A percentile compares a stretch with the other conserved stretches of the same genome.
These are phyloP conservation scores for Boloria euphrosyne DNA, from an alignment of 2,888 invertebrate genomes.

Conservation along the genomic window DNA sequence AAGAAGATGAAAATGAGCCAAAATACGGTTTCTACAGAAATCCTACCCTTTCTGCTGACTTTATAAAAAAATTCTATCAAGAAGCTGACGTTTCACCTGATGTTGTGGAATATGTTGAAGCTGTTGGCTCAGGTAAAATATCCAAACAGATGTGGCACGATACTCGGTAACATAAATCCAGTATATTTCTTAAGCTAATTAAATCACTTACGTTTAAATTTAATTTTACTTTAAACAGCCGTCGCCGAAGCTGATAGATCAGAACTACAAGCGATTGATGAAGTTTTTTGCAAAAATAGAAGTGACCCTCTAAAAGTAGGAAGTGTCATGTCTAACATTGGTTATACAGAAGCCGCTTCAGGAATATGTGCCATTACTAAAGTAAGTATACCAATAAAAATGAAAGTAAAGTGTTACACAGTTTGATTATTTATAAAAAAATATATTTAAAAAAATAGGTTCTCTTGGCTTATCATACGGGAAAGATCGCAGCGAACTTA, in stretches of 20 bases:
- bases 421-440: neutral
- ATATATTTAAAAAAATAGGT: slow-evolving; percentile 53
- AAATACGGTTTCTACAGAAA: too few relatives aligned
- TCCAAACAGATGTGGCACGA: too few relatives aligned
- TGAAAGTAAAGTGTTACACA: too few relatives aligned
- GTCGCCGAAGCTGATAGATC: slow-evolving; percentile 84
- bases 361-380: slow-evolving; percentile 83
- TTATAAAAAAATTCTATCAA: too few relatives aligned
- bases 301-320: slow-evolving; percentile 83
- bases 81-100: too few relatives aligned
- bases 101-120: too few relatives aligned
- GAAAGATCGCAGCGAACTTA: slow-evolving; percentile 87
- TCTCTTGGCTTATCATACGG: slow-evolving; percentile 85
- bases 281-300: slow-evolving; percentile 80
- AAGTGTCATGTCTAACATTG: slow-evolving; percentile 76
- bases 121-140: too few relatives aligned
- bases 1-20: too few relatives aligned
- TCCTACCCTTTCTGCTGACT: too few relatives aligned
- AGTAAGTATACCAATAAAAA: slow-evolving; percentile 48
- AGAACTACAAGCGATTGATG: slow-evolving; percentile 84
- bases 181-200: neutral
- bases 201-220: neutral
- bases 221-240: slow-evolving; percentile 45
- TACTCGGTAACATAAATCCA: too few relatives aligned
- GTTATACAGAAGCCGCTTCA: slow-evolving; percentile 68